Percentiles rank a stretch among this genome's conserved stretches.
phyloP scores from a whole-genome alignment of 2,797 vertebrate species.

The Danio jaintianensis region DNA sequence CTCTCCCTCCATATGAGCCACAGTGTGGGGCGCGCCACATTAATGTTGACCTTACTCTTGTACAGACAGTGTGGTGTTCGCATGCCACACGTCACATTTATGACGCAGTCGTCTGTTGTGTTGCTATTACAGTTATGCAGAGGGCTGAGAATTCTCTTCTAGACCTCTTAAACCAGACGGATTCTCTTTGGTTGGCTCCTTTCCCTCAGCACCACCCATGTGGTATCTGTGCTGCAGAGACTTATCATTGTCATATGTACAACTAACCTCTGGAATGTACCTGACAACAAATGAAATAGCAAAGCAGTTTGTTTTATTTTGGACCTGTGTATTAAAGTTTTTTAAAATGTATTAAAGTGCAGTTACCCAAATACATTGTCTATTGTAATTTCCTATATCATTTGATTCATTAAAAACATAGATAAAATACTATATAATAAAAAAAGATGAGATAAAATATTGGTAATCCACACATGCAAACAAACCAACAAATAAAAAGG shows the following conservation, averaged over 20 bases:
- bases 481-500: too few species aligned
- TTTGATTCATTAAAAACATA: neutral
- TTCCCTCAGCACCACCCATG: slow-evolving; percentile 18
- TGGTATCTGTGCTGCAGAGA: slow-evolving; percentile 1
- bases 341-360: neutral
- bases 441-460: too few species aligned
- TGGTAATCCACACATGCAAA: too few species aligned
- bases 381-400: neutral
- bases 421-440: neutral
- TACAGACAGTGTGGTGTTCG: slow-evolving; percentile 1
- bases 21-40: neutral
- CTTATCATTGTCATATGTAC: neutral
- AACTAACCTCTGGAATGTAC: slow-evolving; percentile 16
- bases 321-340: neutral
- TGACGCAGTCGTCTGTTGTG: slow-evolving; percentile 39
- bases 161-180: slow-evolving; percentile 47
- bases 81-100: slow-evolving; percentile 32
- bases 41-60: slow-evolving; percentile 22
- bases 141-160: slow-evolving; percentile 12
- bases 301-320: slow-evolving; percentile 44
- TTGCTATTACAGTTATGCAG: slow-evolving; percentile 13
- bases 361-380: neutral
- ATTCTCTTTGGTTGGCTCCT: slow-evolving; percentile 40
- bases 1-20: slow-evolving; percentile 27
- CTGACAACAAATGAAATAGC: neutral